These are phyloP conservation scores for Trichonephila clavata DNA, from an alignment of 1,140 invertebrate species.

Conservation along the genomic window DNA sequence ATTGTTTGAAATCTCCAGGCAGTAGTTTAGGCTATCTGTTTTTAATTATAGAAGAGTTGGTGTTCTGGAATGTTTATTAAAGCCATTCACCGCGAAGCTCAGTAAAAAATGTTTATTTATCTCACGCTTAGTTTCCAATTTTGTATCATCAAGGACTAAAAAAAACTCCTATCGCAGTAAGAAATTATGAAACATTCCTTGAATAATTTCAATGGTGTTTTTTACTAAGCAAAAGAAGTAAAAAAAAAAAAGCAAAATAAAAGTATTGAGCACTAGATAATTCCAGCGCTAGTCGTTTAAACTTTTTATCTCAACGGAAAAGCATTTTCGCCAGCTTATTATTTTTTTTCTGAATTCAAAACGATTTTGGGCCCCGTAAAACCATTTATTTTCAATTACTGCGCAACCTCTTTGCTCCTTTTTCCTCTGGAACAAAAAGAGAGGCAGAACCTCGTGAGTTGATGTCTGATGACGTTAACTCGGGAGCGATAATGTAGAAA, in stretches of 20 bases:
- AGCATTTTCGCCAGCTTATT: conserved; percentile 37
- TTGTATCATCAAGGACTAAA: neutral
- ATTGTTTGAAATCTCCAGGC: no score
- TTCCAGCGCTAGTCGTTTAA: conserved; percentile 10
- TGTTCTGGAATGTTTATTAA: neutral
- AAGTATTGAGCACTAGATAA: conserved; percentile 24
- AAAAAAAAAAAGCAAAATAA: conserved; percentile 37
- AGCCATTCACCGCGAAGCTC: neutral
- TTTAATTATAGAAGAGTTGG: no score
- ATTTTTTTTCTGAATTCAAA: conserved; percentile 48
- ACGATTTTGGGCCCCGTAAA: conserved; percentile 48
- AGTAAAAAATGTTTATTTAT: neutral
- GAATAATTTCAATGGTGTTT: conserved; percentile 31
- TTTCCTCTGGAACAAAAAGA: conserved; percentile 26
- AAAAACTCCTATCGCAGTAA: neutral
- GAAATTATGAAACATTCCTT: conserved; percentile 42
- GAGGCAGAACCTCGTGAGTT: conserved; percentile 7
- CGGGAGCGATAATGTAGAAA: conserved; percentile 31
- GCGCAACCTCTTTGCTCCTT: conserved; percentile 33
- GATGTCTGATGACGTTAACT: conserved; percentile 35
- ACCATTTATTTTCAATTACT: conserved; percentile 67
- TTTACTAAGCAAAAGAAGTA: conserved; percentile 21
- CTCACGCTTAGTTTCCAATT: neutral
- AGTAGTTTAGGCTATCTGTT: no score
- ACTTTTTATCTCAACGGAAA: conserved; percentile 60